Percentiles rank a stretch among this genome's conserved stretches.
These are phyloP conservation scores for Lapara coniferarum DNA, from an alignment of 2,888 invertebrate genomes.

Conservation along the genomic window DNA sequence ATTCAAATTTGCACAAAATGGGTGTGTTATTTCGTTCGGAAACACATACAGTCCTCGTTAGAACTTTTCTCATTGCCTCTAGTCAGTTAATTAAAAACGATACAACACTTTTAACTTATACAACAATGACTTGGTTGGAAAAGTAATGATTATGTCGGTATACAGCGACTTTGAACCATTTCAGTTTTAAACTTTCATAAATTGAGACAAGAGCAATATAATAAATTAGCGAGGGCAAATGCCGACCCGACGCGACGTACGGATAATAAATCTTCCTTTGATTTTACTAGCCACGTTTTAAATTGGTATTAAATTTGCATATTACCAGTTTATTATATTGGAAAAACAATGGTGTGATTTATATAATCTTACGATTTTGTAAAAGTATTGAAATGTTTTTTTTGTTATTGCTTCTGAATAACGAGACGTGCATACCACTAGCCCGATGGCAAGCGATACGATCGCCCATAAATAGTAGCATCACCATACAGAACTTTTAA, in stretches of 20 bases:
- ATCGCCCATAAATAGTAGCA: no score
- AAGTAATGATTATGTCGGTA: constrained; percentile 6
- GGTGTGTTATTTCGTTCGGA: constrained; percentile 11
- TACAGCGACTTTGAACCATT: constrained; percentile 1
- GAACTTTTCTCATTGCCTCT: constrained; percentile 25
- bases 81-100: constrained; percentile 24
- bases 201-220: constrained; percentile 11
- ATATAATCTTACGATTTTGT: no score
- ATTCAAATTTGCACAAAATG: constrained; percentile 26
- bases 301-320: background rate
- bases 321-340: no score
- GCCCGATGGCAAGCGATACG: no score
- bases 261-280: background rate
- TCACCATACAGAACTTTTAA: no score
- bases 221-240: constrained; percentile 1
- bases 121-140: constrained; percentile 13
- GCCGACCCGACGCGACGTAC: background rate
- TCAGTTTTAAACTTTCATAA: constrained; percentile 21
- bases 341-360: no score
- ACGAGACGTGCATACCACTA: no score
- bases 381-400: no score
- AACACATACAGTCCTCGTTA: constrained; percentile 11
- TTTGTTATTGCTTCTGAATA: no score
- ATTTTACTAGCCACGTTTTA: background rate
- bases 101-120: constrained; percentile 18